Percentiles rank a stretch among this genome's conserved stretches.
Evolutionary conservation across 1,140 invertebrate species (phyloP).

Genomic region (Megathymus violae): DNA sequence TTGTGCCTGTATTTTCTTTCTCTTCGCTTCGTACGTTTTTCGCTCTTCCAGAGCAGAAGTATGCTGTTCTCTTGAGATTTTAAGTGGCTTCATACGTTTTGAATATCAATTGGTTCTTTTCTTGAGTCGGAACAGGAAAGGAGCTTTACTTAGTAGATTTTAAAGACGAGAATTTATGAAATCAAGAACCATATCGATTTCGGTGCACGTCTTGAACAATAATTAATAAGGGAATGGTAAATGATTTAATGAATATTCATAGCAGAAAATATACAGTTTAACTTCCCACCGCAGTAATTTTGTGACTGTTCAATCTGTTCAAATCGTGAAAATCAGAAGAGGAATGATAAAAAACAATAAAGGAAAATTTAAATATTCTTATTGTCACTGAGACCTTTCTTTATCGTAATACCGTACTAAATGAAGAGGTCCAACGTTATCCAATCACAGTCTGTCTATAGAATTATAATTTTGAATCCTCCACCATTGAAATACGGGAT

Average conservation of each 20-base stretch:
- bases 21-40: conserved; percentile 19
- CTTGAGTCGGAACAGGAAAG: conserved; percentile 16
- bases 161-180: background rate
- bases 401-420: conserved; percentile 55
- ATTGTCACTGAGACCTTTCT: conserved; percentile 54
- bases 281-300: too few relatives aligned
- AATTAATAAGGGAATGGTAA: too few relatives aligned
- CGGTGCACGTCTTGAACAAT: background rate
- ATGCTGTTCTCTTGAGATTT: conserved; percentile 32
- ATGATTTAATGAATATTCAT: background rate
- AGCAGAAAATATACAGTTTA: background rate
- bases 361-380: conserved; percentile 41
- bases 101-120: conserved; percentile 30
- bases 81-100: conserved; percentile 32
- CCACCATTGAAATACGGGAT: conserved; percentile 15
- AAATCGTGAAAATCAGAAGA: conserved; percentile 1
- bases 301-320: too few relatives aligned
- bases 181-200: background rate
- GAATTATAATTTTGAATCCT: conserved; percentile 10
- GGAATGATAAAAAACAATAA: conserved; percentile 32
- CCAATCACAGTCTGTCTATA: conserved; percentile 4
- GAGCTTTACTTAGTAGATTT: conserved; percentile 1
- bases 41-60: conserved; percentile 17
- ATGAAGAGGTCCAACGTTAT: conserved; percentile 53
- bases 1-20: conserved; percentile 19